Evolutionary conservation across 2,113 vertebrate species (phyloP).

Genomic region (Aegotheles bennettii): DNA sequence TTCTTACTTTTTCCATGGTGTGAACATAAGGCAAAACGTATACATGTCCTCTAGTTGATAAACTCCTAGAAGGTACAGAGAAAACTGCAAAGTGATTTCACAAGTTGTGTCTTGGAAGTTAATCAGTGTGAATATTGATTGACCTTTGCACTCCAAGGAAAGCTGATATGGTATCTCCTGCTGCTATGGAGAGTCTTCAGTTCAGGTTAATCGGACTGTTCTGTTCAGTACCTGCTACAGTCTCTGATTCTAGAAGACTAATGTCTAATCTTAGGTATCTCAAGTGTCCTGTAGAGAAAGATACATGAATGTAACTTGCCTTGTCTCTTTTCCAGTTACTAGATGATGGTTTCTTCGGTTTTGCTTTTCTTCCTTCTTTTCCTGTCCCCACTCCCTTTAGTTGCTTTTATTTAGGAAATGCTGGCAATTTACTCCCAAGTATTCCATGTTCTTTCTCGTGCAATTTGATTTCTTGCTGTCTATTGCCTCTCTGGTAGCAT

Average conservation of each 20-base stretch:
- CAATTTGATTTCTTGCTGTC: not conserved
- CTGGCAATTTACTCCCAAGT: not conserved
- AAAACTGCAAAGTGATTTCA: not conserved
- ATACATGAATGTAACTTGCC: not conserved
- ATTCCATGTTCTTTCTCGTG: not conserved
- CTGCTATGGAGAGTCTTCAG: not conserved
- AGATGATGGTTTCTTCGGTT: not conserved
- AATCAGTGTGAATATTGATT: not conserved
- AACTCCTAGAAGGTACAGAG: not conserved
- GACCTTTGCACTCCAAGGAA: not conserved
- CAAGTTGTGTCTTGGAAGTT: not conserved
- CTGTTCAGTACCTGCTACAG: not conserved
- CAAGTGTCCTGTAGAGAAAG: not conserved
- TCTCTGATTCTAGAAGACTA: not conserved
- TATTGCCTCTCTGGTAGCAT: not conserved
- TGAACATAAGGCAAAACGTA: not conserved
- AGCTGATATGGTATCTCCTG: not conserved
- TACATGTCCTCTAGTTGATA: not conserved
- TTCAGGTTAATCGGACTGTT: not conserved
- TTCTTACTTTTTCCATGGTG: not conserved
- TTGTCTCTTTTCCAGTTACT: not conserved
- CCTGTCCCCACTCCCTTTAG: not conserved
- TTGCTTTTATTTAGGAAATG: not conserved
- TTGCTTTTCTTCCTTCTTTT: not conserved
- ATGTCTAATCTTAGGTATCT: not conserved